Evolutionary conservation across 2,888 invertebrate genomes (phyloP), one percentile per base, ranked within the genome.

Genomic region (Macrosiphum euphorbiae): DNA sequence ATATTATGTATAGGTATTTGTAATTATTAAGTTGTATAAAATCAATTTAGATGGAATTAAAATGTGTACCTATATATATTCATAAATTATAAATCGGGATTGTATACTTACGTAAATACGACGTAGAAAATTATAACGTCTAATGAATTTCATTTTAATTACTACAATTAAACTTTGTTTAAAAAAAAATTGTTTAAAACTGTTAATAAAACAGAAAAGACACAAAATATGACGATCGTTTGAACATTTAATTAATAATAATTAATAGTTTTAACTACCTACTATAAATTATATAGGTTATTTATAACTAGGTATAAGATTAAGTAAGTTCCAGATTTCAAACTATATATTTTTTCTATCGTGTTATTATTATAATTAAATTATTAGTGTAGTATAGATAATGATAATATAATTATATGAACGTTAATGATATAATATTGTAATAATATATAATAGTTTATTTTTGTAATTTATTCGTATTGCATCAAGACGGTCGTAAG

Each of bases 81-180:
- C 28, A 47, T 61, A 67, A 50, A 87, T 87, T 50, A 50, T 87
- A 50, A 52, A 50, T 87, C 92, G 61, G 92, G 35, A 61, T 92
- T 92, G 92, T 87, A 92, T 61, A 92, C 50, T 86, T 92, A 61
- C 87, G 47, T 61, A 87, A 86, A 61, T 87, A 87, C 26, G 26
- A 61, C 87, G 24, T 50, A 84, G 55, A n/a, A 28, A 55, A 61
- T 47, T 90, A 61, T 90, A 61, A 41, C 11, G n/a, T 89, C n/a
- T 44, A 89, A 58, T 35, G 1, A 35, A 78, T 78, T 78, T 20
- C 20, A 78, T 78, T n/a, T 35, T 35, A 78, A 78, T 35, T 78
- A 35, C 8, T 35, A 78, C 35, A 35, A 20, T 78, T 78, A 8
- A 35, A 78, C 26, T n/a, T n/a, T n/a, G n/a, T n/a, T n/a, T n/a